Percentiles rank a stretch among this genome's conserved stretches.
phyloP scores from a whole-genome alignment of 2,888 invertebrate species.

The Actias luna region DNA sequence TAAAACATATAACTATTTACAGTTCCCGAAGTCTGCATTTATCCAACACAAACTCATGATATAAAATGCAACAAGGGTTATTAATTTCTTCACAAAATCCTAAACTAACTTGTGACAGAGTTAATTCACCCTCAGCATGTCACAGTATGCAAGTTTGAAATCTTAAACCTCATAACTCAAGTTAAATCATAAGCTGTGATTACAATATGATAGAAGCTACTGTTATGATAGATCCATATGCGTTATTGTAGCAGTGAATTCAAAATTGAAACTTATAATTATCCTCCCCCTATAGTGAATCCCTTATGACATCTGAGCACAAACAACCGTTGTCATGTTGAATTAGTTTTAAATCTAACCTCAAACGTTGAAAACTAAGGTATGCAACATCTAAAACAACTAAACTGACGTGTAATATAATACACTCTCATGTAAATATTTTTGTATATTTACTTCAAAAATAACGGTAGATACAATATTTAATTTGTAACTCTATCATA shows the following conservation, averaged over 20 bases:
- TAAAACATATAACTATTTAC: constrained; percentile 81
- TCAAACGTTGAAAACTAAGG: constrained; percentile 25
- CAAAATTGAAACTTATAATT: constrained; percentile 67
- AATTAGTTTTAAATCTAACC: constrained; percentile 20
- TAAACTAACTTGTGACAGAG: constrained; percentile 79
- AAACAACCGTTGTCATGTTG: constrained; percentile 28
- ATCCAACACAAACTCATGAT: constrained; percentile 76
- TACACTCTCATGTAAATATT: constrained; percentile 80
- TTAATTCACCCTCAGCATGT: constrained; percentile 70
- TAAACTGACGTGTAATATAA: constrained; percentile 60
- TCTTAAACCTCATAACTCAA: constrained; percentile 68
- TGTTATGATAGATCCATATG: constrained; percentile 64
- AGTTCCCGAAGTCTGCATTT: constrained; percentile 77
- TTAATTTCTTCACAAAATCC: constrained; percentile 65
- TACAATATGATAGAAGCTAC: constrained; percentile 77
- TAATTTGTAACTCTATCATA: constrained; percentile 77
- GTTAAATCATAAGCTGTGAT: constrained; percentile 75
- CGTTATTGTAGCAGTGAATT: constrained; percentile 64
- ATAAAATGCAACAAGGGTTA: constrained; percentile 80
- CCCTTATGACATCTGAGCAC: constrained; percentile 47
- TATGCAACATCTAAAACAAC: constrained; percentile 29
- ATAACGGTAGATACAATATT: constrained; percentile 81
- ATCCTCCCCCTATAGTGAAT: constrained; percentile 68
- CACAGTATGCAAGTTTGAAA: constrained; percentile 68
- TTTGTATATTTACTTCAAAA: constrained; percentile 83